These are phyloP conservation scores for Xestobium rufovillosum DNA, from an alignment of 2,888 invertebrate genomes.

Conservation along the genomic window DNA sequence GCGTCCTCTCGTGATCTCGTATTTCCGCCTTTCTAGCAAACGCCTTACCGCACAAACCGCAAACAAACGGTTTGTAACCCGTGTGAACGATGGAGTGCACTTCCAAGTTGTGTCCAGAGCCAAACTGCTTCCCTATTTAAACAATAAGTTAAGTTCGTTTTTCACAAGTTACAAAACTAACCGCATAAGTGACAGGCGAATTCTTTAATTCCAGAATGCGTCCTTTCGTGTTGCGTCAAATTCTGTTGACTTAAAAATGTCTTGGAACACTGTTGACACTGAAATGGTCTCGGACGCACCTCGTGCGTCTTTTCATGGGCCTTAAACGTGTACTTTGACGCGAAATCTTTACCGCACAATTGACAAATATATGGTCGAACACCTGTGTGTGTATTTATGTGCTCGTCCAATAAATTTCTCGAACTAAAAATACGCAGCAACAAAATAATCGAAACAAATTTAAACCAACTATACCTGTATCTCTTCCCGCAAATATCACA, in stretches of 20 bases:
- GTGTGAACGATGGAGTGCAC: constrained; percentile 76
- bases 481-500: constrained; percentile 60
- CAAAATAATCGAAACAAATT: constrained; percentile 8
- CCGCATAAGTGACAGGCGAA: constrained; percentile 62
- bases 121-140: constrained; percentile 69
- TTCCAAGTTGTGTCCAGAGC: constrained; percentile 67
- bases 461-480: constrained; percentile 45
- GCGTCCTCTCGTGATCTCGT: constrained; percentile 71
- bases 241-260: constrained; percentile 72
- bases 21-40: constrained; percentile 73
- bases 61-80: constrained; percentile 63
- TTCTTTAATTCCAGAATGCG: constrained; percentile 64
- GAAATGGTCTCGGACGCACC: constrained; percentile 60
- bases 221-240: constrained; percentile 65
- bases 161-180: constrained; percentile 36
- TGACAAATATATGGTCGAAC: constrained; percentile 58
- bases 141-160: constrained; percentile 19
- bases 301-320: constrained; percentile 69
- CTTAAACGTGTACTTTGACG: constrained; percentile 70
- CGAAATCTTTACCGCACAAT: constrained; percentile 64
- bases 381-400: constrained; percentile 64
- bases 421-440: constrained; percentile 48
- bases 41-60: constrained; percentile 62
- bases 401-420: constrained; percentile 62
- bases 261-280: constrained; percentile 61